Conservation (phyloP, 2,888 invertebrate genomes). For the Lacanobia oleracea region DNA sequence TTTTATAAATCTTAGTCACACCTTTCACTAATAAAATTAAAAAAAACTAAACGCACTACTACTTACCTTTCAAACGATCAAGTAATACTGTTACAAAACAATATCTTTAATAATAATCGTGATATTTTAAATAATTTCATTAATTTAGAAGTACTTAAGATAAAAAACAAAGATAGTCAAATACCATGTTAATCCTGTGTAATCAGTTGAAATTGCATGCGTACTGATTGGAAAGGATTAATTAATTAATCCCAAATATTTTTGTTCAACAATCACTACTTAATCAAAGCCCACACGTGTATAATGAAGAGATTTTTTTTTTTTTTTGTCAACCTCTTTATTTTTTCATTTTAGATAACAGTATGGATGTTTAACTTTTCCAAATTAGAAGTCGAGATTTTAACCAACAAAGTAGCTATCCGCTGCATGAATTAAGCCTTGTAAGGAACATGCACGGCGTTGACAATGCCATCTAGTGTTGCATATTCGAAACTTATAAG, state of each 20-base stretch:
- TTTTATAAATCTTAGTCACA: not conserved
- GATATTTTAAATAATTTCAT: not conserved
- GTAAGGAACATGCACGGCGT: too few species aligned
- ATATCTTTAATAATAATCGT: not conserved
- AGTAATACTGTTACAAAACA: constrained; percentile 5
- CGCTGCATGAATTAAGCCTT: too few species aligned
- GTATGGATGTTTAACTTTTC: too few species aligned
- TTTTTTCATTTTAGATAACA: too few species aligned
- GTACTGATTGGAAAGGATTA: constrained; percentile 32
- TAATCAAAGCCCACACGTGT: not conserved
- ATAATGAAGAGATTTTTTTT: not conserved
- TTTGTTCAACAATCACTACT: not conserved
- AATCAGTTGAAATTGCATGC: constrained; percentile 21
- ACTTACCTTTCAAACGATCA: constrained; percentile 40
- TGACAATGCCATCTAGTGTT: too few species aligned
- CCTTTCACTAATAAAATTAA: not conserved
- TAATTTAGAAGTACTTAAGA: constrained; percentile 11
- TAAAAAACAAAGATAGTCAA: constrained; percentile 28
- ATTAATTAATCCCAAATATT: constrained; percentile 8
- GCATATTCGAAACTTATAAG: too few species aligned
- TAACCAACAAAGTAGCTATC: too few species aligned
- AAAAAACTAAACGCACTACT: not conserved
- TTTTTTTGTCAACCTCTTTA: too few species aligned
- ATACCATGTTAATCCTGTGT: constrained; percentile 24
- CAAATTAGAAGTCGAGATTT: too few species aligned